A percentile compares a stretch with the other conserved stretches of the same genome.
Conservation (phyloP, 2,113 vertebrate genomes). For the Ictalurus furcatus region DNA sequence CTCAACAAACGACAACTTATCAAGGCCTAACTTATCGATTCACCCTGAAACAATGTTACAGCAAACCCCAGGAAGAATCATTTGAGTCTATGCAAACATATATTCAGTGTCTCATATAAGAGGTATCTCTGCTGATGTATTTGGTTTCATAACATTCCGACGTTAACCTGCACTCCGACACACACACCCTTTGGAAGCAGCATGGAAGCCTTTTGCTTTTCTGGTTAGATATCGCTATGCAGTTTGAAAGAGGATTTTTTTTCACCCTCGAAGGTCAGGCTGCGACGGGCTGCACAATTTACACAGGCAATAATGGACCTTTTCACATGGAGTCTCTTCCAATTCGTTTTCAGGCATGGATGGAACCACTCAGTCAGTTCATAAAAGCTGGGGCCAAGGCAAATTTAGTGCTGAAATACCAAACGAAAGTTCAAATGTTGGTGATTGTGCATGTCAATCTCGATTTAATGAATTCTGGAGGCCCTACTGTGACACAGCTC, state of each 20-base stretch:
- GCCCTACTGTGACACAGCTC: constrained; percentile 43
- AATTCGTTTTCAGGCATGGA: constrained; percentile 57
- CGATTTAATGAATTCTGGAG: constrained; percentile 48
- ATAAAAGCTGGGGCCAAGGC: constrained; percentile 59
- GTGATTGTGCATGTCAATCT: constrained; percentile 42
- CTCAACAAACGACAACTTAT: background rate
- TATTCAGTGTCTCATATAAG: constrained; percentile 50
- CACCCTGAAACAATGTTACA: constrained; percentile 11
- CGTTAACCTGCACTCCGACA: background rate
- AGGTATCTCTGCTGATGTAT: constrained; percentile 56
- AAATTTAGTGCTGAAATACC: constrained; percentile 51
- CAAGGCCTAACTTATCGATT: background rate
- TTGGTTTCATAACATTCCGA: constrained; percentile 56
- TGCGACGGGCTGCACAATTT: constrained; percentile 45
- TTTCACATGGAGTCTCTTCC: constrained; percentile 56
- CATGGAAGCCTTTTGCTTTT: constrained; percentile 65
- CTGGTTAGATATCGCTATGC: constrained; percentile 70
- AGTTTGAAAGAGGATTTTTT: constrained; percentile 73
- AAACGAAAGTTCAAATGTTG: constrained; percentile 45
- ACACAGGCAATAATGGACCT: constrained; percentile 48
- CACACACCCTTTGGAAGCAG: constrained; percentile 66
- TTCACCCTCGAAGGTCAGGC: constrained; percentile 64
- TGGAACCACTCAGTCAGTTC: constrained; percentile 67
- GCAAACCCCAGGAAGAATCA: constrained; percentile 50
- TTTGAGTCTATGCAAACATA: constrained; percentile 54